These are phyloP conservation scores for Dugesia japonica DNA, from an alignment of 2,888 invertebrate genomes.

Conservation along the genomic window DNA sequence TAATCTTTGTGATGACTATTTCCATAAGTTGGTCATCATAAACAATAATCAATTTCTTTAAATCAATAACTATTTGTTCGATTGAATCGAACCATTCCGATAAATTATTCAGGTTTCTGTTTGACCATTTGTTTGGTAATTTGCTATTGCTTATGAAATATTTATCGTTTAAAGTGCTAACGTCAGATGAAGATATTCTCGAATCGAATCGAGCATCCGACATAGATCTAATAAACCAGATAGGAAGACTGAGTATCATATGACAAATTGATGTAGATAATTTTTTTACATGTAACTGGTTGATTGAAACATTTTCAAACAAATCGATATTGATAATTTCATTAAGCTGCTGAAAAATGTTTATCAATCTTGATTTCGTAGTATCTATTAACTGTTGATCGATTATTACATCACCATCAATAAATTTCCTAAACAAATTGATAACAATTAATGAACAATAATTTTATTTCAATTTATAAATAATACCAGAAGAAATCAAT, in stretches of 20 bases:
- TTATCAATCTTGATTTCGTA: not conserved
- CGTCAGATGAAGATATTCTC: not conserved
- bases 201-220: not conserved
- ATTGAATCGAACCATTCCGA: not conserved
- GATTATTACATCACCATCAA: not conserved
- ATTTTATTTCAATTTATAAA: not conserved
- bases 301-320: not conserved
- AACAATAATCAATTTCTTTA: too few relatives aligned
- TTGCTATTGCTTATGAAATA: not conserved
- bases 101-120: not conserved
- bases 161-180: not conserved
- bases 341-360: not conserved
- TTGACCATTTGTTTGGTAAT: not conserved
- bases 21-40: too few relatives aligned
- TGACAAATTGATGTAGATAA: not conserved
- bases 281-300: not conserved
- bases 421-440: not conserved
- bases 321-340: not conserved
- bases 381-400: not conserved
- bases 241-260: not conserved
- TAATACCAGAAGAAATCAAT: not conserved
- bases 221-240: not conserved
- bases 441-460: not conserved
- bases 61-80: too few relatives aligned
- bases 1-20: too few relatives aligned